Evolutionary conservation across 30 jellyfish, hydroid and myxozoan genomes (phyloP), one percentile per base, ranked within the genome.

Genomic region (Aurelia sp.): DNA sequence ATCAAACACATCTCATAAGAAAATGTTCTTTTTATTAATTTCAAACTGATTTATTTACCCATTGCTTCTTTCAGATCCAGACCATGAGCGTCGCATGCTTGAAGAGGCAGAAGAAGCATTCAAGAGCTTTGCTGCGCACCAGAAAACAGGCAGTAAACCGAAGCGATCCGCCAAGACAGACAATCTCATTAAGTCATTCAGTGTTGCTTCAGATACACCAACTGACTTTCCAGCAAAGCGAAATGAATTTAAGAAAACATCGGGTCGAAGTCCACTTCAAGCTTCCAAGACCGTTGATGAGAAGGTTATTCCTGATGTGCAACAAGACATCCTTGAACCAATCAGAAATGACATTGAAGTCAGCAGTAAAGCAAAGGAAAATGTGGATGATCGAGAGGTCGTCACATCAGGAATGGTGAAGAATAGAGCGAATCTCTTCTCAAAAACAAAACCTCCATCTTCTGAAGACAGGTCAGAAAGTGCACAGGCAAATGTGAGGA

Each of bases 51-150:
- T 44, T 44, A 8, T 44, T 9, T 7, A 44, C 55, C 55, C 55
- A 44, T 44, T 44, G 55, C 9, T 44, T 13, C 41, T 48, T 62
- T 8, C 52, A 87, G 96, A 87, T 67, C 96, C 96, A 7, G 96
- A 87, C 51, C 88, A 87, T 13, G 96, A 87, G 30, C 73, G 96
- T 5, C 38, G 53, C 53, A 87, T 87, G 86, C 81, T 87, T 6
- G 96, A 87, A 51, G 90, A 87, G 66, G 88, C 96, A 15, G 96
- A 87, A 67, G 91, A 71, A 35, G 96, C 90, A 9, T 87, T 87
- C 76, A 50, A 72, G 47, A 87, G 85, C 40, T 87, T 53, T 80
- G 88, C 88, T 22, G 84, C 74, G 10, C 88, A 80, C 77, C 82
- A 72, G 16, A 87, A 76, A 27, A 59, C 52, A 8, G 90, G 82